Evolutionary conservation across 2,113 vertebrate genomes (phyloP), one percentile per base, ranked within the genome.

Genomic region (Anser cygnoides): DNA sequence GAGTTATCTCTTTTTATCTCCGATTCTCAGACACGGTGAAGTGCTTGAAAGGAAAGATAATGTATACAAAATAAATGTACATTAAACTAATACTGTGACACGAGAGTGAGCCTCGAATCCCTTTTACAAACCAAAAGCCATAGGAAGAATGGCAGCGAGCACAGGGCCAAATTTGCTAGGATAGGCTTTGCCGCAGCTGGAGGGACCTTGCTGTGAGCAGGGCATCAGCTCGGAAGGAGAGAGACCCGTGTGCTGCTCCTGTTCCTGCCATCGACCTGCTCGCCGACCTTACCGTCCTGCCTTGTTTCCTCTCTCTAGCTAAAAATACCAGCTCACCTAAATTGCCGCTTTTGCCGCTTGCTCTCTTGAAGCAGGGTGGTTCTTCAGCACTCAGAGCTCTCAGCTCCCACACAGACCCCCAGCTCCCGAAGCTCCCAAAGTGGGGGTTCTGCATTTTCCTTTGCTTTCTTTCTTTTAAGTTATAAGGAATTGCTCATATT

Each of bases 1-100:
- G 79, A 46, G 46, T 93, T 96, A 96, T 93, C 94, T 68, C 79
- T 77, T 77, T 93, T 94, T 87, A 93, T 93, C 94, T 96, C 82
- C 65, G 71, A 62, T 96, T 95, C 92, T 93, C 92, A 95, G 85
- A 59, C 70, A 91, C 93, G 85, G 57, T 96, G 93, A 93, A 92
- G 73, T 58, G 85, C 76, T 92, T 92, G 93, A 81, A 89, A 92
- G 65, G 49, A 49, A 92, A 92, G 95, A 81, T 92, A 95, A 96
- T 19, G 29, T 84, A 81, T 78, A 96, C 93, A 95, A 93, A 95
- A 92, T 68, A 96, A 96, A 93, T n/a, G 85, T 78, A 61, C 79
- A 72, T 90, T 83, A 52, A 86, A 76, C 43, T 84, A 84, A 94
- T 84, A 43, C 79, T 78, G 67, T 57, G 55, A 82, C 87, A 90